Evolutionary conservation across 1,140 invertebrate species (phyloP).

Genomic region (Rhopalosiphum padi): DNA sequence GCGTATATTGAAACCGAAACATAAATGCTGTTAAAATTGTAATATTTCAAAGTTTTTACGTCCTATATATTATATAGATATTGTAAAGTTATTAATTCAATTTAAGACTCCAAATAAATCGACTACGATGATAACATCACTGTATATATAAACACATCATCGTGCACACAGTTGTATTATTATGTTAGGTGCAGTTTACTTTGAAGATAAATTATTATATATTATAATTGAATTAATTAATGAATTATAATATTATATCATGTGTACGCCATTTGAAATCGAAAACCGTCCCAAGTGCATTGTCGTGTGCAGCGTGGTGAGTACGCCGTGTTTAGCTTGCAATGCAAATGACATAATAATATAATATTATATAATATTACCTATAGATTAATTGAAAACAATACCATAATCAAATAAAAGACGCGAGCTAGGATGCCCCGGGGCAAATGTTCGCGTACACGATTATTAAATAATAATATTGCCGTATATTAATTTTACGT

Average conservation of each 20-base stretch:
- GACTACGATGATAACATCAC: not conserved
- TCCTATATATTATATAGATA: not conserved
- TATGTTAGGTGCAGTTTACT: not conserved
- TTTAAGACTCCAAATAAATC: not conserved
- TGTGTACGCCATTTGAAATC: not conserved
- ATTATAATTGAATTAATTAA: not conserved
- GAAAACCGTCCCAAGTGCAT: not conserved
- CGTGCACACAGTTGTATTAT: not conserved
- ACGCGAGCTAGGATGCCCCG: not conserved
- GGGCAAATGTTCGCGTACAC: not conserved
- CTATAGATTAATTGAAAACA: not conserved
- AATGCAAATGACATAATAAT: not conserved
- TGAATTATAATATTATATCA: not conserved
- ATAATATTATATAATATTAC: not conserved
- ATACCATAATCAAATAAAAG: not conserved
- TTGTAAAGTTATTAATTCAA: not conserved
- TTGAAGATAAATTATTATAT: not conserved
- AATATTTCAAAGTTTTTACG: not conserved
- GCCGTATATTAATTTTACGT: not conserved
- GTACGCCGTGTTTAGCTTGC: not conserved
- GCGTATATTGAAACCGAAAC: no score
- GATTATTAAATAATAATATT: not conserved
- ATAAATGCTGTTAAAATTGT: no score
- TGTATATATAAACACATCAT: not conserved
- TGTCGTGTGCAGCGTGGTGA: not conserved